Evolutionary conservation across 2,888 invertebrate species (phyloP).

Genomic region (Cylloceria caligata): DNA sequence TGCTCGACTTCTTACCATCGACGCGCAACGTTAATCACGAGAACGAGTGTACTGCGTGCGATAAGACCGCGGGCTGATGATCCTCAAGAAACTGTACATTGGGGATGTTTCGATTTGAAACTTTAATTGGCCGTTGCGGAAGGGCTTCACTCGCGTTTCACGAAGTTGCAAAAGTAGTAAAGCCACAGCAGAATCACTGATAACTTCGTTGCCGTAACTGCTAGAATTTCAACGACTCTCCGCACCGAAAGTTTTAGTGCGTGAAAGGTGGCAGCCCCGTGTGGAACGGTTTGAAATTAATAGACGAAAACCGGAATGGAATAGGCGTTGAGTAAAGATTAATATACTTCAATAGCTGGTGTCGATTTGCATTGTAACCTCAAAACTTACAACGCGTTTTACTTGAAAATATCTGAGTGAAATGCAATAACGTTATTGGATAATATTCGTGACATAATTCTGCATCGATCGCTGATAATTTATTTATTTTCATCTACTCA

Average conservation of each 20-base stretch:
- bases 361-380: too few species aligned
- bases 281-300: neutral
- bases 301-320: neutral
- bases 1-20: constrained; percentile 27
- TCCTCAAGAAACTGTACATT: constrained; percentile 3
- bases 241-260: neutral
- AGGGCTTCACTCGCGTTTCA: constrained; percentile 6
- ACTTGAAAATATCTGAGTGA: too few species aligned
- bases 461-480: too few species aligned
- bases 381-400: too few species aligned
- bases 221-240: constrained; percentile 1
- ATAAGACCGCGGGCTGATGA: constrained; percentile 31
- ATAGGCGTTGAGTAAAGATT: neutral
- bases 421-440: too few species aligned
- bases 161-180: neutral
- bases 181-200: neutral
- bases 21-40: constrained; percentile 49
- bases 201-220: constrained; percentile 5
- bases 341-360: too few species aligned
- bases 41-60: constrained; percentile 45
- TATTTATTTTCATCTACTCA: too few species aligned
- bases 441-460: too few species aligned
- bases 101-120: constrained; percentile 30
- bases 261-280: neutral
- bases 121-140: constrained; percentile 47